Evolutionary conservation across 2,888 invertebrate genomes (phyloP).

Genomic region (Diarsia mendica): DNA sequence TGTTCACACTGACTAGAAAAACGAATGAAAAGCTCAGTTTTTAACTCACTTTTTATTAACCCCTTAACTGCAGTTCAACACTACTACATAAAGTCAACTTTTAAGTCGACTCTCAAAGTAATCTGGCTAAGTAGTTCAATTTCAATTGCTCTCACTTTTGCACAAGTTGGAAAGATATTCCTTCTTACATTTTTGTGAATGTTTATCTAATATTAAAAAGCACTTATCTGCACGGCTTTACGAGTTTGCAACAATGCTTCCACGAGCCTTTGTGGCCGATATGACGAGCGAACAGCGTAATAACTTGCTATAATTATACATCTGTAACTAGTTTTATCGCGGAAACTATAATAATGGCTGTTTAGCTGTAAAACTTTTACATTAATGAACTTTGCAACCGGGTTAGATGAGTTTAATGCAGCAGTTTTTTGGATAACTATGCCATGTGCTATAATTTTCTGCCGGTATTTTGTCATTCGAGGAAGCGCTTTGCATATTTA

Average conservation of each 20-base stretch:
- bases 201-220: conserved; percentile 54
- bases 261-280: conserved; percentile 53
- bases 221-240: conserved; percentile 45
- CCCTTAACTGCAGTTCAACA: conserved; percentile 13
- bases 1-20: conserved; percentile 22
- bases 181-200: conserved; percentile 33
- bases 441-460: conserved; percentile 18
- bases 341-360: conserved; percentile 73
- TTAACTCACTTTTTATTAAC: conserved; percentile 17
- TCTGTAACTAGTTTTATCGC: conserved; percentile 72
- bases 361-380: conserved; percentile 65
- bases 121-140: conserved; percentile 37
- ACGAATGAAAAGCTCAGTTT: conserved; percentile 15
- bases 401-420: conserved; percentile 48
- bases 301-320: conserved; percentile 68
- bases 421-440: conserved; percentile 49
- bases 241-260: conserved; percentile 55
- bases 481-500: conserved; percentile 27
- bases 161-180: conserved; percentile 30
- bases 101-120: conserved; percentile 28
- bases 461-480: conserved; percentile 23
- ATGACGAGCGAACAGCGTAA: conserved; percentile 63
- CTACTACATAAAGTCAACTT: conserved; percentile 4
- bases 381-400: conserved; percentile 57
- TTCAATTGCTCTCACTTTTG: conserved; percentile 32